A percentile compares a stretch with the other conserved stretches of the same genome.
Evolutionary conservation across 2,797 vertebrate species (phyloP).

Genomic region (Anguilla megastoma): DNA sequence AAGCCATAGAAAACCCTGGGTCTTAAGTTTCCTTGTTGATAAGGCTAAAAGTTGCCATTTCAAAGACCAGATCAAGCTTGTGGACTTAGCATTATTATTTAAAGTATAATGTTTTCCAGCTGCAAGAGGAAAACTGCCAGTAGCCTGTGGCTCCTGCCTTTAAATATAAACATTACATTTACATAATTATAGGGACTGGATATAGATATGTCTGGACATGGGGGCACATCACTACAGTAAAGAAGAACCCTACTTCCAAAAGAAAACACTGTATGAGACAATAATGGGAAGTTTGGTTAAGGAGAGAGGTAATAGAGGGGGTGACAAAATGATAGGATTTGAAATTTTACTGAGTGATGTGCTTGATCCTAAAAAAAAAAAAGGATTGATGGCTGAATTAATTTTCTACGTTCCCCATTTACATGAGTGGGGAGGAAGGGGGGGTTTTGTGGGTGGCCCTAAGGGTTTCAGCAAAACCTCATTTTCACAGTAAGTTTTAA

Average conservation of each 20-base stretch:
- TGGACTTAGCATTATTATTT: slow-evolving; percentile 73
- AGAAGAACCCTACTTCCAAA: slow-evolving; percentile 70
- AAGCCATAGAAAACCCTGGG: slow-evolving; percentile 48
- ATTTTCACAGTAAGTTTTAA: background rate
- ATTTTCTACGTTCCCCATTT: slow-evolving; percentile 10
- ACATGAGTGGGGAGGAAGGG: background rate
- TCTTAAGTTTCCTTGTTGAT: slow-evolving; percentile 50
- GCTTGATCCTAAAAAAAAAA: slow-evolving; percentile 38
- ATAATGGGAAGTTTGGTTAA: slow-evolving; percentile 74
- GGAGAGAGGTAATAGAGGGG: slow-evolving; percentile 57
- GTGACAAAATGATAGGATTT: slow-evolving; percentile 55
- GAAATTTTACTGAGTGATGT: slow-evolving; percentile 54
- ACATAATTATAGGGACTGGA: slow-evolving; percentile 85
- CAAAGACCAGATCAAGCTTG: slow-evolving; percentile 58
- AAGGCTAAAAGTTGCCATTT: slow-evolving; percentile 56
- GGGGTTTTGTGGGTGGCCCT: background rate
- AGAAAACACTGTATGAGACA: slow-evolving; percentile 70
- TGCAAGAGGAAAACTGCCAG: slow-evolving; percentile 78
- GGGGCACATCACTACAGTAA: slow-evolving; percentile 70
- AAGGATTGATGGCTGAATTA: background rate
- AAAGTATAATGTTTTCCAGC: slow-evolving; percentile 86
- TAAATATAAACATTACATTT: slow-evolving; percentile 94
- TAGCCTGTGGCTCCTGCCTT: slow-evolving; percentile 86
- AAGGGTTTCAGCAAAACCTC: background rate
- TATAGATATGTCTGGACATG: slow-evolving; percentile 81